Evolutionary conservation across 1,140 invertebrate genomes (phyloP), one percentile per base, ranked within the genome.

Genomic region (Eueides isabella): DNA sequence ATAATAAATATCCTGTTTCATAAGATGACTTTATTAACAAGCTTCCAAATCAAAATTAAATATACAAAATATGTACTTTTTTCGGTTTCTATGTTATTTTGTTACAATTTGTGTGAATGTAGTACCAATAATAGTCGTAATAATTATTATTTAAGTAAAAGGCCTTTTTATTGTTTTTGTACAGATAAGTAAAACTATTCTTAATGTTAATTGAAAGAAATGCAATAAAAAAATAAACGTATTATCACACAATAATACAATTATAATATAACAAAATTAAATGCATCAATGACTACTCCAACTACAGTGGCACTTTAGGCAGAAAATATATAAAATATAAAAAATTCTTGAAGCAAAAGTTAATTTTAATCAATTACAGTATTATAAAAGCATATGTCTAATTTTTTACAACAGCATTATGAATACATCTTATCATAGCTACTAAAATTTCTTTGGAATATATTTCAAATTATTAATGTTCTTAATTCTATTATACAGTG

Each of bases 401-500:
- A 26, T 64, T 64, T 68, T 48, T 28, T 33, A 63, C 64, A 67
- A 63, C 11, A 30, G 11, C 9, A 23, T 55, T 55, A 72, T 55
- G 55, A 72, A 72, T 28, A 41, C 29, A 35, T 55, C n/a, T 28
- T 72, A 61, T 30, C 11, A 67, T 33, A 38, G 14, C n/a, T 72
- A 72, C n/a, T 63, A 29, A 62, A 67, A 29, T 48, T 74, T 74
- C 72, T 74, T 74, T 74, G 72, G 72, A 74, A 74, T 74, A 61
- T 55, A 55, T 61, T 69, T 55, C 48, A 55, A 55, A 55, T 55
- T 7, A 26, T 12, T 55, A 55, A 55, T 55, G 6, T 26, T 55
- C 6, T 26, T 55, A 7, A 19, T 19, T 44, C n/a, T 44, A 44
- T 44, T 44, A 44, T 44, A 44, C 2, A 38, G 16, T 38, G 23